A percentile compares a stretch with the other conserved stretches of the same genome.
Conservation (phyloP, 2,888 invertebrate genomes). For the Celastrina argiolus region DNA sequence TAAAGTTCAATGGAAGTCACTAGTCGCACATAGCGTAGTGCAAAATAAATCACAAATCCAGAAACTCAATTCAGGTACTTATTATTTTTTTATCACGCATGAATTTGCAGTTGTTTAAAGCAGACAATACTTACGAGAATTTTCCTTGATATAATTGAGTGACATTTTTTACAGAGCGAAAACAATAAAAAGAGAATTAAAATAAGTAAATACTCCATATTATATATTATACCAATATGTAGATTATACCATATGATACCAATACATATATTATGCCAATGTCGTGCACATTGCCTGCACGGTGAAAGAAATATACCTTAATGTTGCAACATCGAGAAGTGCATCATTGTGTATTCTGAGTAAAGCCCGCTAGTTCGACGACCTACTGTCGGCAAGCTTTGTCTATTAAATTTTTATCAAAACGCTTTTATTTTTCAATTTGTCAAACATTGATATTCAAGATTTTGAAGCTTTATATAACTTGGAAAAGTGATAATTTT, state of each 20-base stretch:
- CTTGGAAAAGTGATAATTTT: too few relatives aligned
- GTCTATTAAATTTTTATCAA: background rate
- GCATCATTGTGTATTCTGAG: conserved; percentile 63
- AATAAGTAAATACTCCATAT: too few relatives aligned
- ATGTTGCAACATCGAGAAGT: conserved; percentile 45
- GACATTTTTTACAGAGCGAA: too few relatives aligned
- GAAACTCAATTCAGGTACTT: background rate
- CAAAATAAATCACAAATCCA: background rate
- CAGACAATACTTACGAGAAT: too few relatives aligned
- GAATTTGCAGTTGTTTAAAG: too few relatives aligned
- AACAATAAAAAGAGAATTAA: too few relatives aligned
- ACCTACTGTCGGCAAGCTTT: conserved; percentile 30
- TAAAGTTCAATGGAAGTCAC: background rate
- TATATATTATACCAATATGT: conserved; percentile 32
- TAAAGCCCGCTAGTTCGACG: conserved; percentile 36
- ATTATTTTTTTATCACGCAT: too few relatives aligned
- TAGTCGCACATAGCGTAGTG: background rate
- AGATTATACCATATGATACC: conserved; percentile 35
- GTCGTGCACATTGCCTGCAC: too few relatives aligned
- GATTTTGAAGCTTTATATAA: background rate
- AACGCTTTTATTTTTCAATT: too few relatives aligned
- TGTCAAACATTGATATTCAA: too few relatives aligned
- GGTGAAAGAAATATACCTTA: conserved; percentile 41
- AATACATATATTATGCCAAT: too few relatives aligned
- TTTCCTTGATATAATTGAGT: too few relatives aligned